A percentile compares a stretch with the other conserved stretches of the same genome.
Evolutionary conservation across 2,113 vertebrate species (phyloP).

Genomic region (Lagenorhynchus albirostris): DNA sequence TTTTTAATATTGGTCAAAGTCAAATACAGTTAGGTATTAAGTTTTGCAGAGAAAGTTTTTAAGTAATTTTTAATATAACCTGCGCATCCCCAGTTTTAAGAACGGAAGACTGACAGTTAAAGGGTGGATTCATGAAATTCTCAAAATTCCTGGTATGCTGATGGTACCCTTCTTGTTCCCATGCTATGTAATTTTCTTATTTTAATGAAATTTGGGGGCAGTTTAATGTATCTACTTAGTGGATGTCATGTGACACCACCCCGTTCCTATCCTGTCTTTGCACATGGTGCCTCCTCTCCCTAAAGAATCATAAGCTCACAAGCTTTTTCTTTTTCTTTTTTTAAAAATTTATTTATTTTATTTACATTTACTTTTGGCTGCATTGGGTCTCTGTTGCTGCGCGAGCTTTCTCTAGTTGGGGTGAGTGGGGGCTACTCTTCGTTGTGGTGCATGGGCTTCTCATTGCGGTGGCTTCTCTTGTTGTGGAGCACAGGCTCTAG

Average conservation of each 20-base stretch:
- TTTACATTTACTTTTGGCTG: too few species aligned
- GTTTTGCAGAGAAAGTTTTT: background rate
- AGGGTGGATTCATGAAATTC: background rate
- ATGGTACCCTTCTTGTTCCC: background rate
- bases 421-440: too few species aligned
- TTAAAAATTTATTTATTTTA: too few species aligned
- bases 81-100: background rate
- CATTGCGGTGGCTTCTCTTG: too few species aligned
- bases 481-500: too few species aligned
- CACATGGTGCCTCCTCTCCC: background rate
- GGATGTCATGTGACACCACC: background rate
- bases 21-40: slow-evolving; percentile 27
- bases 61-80: background rate
- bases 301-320: background rate
- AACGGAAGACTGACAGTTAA: background rate
- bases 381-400: too few species aligned
- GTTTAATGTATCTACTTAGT: background rate
- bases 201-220: background rate
- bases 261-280: background rate
- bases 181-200: background rate
- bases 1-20: slow-evolving; percentile 5
- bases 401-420: too few species aligned
- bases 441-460: too few species aligned
- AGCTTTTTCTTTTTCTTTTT: background rate
- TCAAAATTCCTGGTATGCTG: background rate